Evolutionary conservation across 2,888 invertebrate species (phyloP).

Genomic region (Drosophila antonietae): DNA sequence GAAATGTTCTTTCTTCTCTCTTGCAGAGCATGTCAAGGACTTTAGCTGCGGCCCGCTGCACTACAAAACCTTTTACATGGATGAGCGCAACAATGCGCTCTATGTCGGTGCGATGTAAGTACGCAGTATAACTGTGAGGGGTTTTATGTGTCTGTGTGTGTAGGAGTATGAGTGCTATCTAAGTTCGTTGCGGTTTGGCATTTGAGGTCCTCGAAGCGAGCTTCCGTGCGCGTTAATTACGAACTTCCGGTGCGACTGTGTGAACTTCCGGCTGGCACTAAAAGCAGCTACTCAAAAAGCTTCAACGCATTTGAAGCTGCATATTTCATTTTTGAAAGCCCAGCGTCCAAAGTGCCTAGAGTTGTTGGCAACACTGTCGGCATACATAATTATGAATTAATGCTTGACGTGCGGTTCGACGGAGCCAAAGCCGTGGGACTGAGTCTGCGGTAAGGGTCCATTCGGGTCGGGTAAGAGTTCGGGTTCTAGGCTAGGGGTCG

Average conservation of each 20-base stretch:
- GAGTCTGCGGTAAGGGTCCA: constrained; percentile 1
- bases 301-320: constrained; percentile 63
- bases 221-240: constrained; percentile 60
- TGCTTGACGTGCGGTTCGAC: constrained; percentile 59
- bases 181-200: constrained; percentile 9
- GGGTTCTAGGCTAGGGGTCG: neutral
- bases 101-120: constrained; percentile 98
- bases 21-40: constrained; percentile 96
- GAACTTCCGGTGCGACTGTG: constrained; percentile 64
- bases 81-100: constrained; percentile 93
- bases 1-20: neutral
- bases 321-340: constrained; percentile 70
- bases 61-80: constrained; percentile 96
- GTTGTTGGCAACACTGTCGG: constrained; percentile 73
- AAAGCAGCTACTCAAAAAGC: constrained; percentile 41
- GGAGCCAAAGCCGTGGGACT: neutral
- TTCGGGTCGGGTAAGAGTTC: neutral
- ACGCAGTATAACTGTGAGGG: neutral
- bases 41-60: constrained; percentile 95
- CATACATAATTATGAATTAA: constrained; percentile 83
- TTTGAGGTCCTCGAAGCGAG: constrained; percentile 12
- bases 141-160: neutral
- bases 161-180: constrained; percentile 17
- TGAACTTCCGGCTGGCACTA: constrained; percentile 43
- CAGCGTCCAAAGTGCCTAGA: constrained; percentile 26